These are phyloP conservation scores for Geotrypetes seraphini DNA, from an alignment of 2,797 vertebrate species.

Conservation along the genomic window DNA sequence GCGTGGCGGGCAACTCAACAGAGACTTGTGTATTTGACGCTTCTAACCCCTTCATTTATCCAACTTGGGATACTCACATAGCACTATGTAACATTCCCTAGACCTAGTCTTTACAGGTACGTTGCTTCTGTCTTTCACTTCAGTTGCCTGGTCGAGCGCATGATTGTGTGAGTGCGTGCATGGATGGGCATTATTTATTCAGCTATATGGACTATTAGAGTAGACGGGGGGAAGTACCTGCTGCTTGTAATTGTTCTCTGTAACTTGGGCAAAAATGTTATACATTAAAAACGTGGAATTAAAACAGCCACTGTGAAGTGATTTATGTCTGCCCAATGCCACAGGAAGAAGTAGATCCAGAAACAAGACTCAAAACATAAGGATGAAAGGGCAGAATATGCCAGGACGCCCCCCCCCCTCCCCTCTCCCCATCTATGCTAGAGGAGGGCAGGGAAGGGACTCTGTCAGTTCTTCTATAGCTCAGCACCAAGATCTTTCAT, in stretches of 20 bases:
- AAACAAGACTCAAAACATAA: no score
- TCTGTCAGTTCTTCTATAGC: no score
- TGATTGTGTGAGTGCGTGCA: constrained; percentile 4
- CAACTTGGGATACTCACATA: constrained; percentile 14
- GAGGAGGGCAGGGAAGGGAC: no score
- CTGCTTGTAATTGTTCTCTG: constrained; percentile 96
- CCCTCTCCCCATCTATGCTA: no score
- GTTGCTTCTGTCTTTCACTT: constrained; percentile 47
- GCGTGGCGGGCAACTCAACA: not conserved
- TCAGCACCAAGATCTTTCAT: no score
- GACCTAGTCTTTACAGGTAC: constrained; percentile 20
- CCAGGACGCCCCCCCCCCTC: no score
- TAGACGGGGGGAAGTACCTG: constrained; percentile 92
- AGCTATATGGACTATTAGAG: constrained; percentile 96
- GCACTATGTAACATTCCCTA: constrained; percentile 41
- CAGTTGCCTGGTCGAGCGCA: constrained; percentile 11
- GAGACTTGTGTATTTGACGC: constrained; percentile 28
- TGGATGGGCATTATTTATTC: constrained; percentile 94
- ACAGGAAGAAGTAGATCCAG: no score
- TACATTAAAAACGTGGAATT: constrained; percentile 83
- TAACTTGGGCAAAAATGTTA: constrained; percentile 98
- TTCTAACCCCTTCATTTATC: constrained; percentile 33
- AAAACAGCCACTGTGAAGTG: constrained; percentile 12
- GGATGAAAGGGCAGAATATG: no score
- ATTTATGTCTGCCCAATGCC: no score